Evolutionary conservation across 1,140 invertebrate species (phyloP), one percentile per base, ranked within the genome.

Genomic region (Trissolcus basalis): DNA sequence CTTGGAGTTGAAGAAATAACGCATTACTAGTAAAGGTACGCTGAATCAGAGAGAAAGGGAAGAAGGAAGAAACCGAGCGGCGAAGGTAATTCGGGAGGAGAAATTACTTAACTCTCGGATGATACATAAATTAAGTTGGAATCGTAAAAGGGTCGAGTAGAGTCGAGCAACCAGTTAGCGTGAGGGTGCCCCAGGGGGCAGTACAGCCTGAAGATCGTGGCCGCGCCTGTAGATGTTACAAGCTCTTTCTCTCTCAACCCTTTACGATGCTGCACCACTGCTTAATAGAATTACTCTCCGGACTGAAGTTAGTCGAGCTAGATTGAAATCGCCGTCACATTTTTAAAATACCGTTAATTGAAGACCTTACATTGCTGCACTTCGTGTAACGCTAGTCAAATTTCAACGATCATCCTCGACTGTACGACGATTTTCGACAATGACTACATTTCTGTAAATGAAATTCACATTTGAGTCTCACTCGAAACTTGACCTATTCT

Each of bases 31-130:
- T 55, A 49, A 53, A 68, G 58, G 63, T 48, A 43, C 27, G 54
- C 51, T 48, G 14, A 27, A 68, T 65, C 50, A 35, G 50, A 61
- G 73, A 60, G 56, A 65, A 70, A 63, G 60, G 70, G 64, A 69
- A 78, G 72, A 65, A 69, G 67, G 70, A 80, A 80, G 70, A 77
- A 80, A 80, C 56, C 75, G 49, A 19, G 58, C 56, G 64, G 73
- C 63, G 63, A 80, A 85, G 81, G 83, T 86, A 86, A 87, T 87
- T 87, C 85, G 82, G 79, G 79, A 85, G 86, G 84, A 84, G 86
- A 88, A 89, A 89, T 89, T 89, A 89, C 87, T 89, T 89, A 89
- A 88, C 86, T 88, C 86, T 89, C 87, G 86, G 85, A 89, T 89
- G 87, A 89, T 88, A 88, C 87, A 89, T 89, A 89, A 89, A 89